These are phyloP conservation scores for Allygus modestus DNA, from an alignment of 2,888 invertebrate species.

Conservation along the genomic window DNA sequence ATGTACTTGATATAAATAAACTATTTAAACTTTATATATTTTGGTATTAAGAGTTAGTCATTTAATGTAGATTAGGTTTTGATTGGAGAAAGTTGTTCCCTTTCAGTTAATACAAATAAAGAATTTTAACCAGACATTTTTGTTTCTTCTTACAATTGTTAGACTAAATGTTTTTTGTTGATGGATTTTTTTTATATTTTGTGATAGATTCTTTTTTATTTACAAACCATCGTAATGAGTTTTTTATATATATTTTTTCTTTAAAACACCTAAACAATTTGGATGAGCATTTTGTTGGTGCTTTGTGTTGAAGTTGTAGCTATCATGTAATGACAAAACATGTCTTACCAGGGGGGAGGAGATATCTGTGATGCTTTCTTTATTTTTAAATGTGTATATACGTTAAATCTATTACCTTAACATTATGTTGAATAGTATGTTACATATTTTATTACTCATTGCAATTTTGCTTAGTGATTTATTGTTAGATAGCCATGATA, in stretches of 20 bases:
- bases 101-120: not conserved
- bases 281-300: conserved; percentile 6
- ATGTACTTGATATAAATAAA: not conserved
- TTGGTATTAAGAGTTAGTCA: not conserved
- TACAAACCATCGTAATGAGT: no score
- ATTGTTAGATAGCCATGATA: conserved; percentile 25
- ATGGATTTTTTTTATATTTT: not conserved
- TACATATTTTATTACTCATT: not conserved
- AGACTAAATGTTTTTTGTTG: not conserved
- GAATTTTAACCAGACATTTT: not conserved
- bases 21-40: not conserved
- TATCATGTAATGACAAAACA: not conserved
- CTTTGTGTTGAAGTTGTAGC: not conserved
- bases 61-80: not conserved
- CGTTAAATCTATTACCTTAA: not conserved
- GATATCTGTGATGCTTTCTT: conserved; percentile 22
- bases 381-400: conserved; percentile 1
- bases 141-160: not conserved
- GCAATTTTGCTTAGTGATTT: not conserved
- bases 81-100: not conserved
- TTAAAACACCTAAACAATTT: not conserved
- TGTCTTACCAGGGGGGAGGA: not conserved
- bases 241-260: not conserved
- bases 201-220: not conserved
- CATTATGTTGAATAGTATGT: not conserved